A percentile compares a stretch with the other conserved stretches of the same genome.
Conservation (phyloP, 2,888 invertebrate genomes). For the Stenolophus ochropezus region DNA sequence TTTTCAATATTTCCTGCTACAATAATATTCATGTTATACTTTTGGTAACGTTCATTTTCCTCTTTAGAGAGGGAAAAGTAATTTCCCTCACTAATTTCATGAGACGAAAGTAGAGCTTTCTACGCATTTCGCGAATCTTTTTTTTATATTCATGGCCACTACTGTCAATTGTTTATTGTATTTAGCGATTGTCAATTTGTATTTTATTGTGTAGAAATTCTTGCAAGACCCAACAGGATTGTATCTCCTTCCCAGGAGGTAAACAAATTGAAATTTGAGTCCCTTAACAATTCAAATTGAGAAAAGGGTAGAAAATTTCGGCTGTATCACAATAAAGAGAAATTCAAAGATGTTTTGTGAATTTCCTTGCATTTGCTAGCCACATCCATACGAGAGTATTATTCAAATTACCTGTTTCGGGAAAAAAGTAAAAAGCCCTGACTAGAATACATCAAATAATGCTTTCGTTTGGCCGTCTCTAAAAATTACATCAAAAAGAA, state of each 20-base stretch:
- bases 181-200: too few species aligned
- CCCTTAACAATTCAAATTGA: background rate
- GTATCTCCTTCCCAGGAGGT: background rate
- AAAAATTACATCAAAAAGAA: slow-evolving; percentile 33
- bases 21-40: too few species aligned
- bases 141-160: too few species aligned
- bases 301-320: background rate
- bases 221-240: too few species aligned
- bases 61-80: too few species aligned
- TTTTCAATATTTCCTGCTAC: too few species aligned
- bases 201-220: too few species aligned
- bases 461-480: slow-evolving; percentile 8
- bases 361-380: background rate
- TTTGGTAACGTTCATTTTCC: too few species aligned
- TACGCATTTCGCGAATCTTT: too few species aligned
- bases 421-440: slow-evolving; percentile 14
- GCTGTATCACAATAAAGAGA: background rate
- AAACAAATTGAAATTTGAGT: background rate
- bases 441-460: slow-evolving; percentile 32
- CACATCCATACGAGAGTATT: slow-evolving; percentile 4
- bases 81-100: too few species aligned
- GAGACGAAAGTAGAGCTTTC: too few species aligned
- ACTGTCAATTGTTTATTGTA: too few species aligned
- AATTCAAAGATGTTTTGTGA: background rate
- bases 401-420: slow-evolving; percentile 27